These are phyloP conservation scores for Salarias fasciatus DNA, from an alignment of 2,797 vertebrate genomes.

Conservation along the genomic window DNA sequence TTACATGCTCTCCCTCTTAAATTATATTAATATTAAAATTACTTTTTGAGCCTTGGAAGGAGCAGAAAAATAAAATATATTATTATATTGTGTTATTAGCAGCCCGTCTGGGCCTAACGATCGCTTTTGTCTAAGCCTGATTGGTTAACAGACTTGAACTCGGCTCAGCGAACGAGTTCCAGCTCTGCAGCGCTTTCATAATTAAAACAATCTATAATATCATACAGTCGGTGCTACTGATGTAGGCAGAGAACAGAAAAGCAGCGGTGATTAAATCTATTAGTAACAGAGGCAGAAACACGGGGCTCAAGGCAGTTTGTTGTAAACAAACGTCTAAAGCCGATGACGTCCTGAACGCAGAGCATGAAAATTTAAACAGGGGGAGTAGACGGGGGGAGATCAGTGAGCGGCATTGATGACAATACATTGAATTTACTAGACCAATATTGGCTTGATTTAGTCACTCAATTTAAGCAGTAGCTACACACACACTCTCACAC, in stretches of 20 bases:
- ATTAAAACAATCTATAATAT: conserved; percentile 10
- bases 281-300: conserved; percentile 18
- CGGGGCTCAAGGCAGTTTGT: conserved; percentile 5
- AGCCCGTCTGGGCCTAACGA: too few species aligned
- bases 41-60: too few species aligned
- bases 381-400: conserved; percentile 11
- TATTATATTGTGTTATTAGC: too few species aligned
- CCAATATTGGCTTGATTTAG: conserved; percentile 12
- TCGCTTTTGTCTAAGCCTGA: too few species aligned
- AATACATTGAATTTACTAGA: conserved; percentile 23
- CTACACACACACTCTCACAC: neutral
- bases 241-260: conserved; percentile 9
- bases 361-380: conserved; percentile 44
- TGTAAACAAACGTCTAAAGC: conserved; percentile 39
- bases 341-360: conserved; percentile 24
- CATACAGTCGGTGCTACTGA: too few species aligned
- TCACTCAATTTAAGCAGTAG: neutral
- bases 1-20: too few species aligned
- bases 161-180: neutral
- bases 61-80: too few species aligned
- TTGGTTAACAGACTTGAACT: too few species aligned
- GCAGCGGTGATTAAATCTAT: conserved; percentile 30
- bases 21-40: too few species aligned
- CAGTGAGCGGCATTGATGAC: conserved; percentile 35
- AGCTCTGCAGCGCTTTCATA: neutral